phyloP scores from a whole-genome alignment of 2,888 invertebrate species.

The Holacanthella duospinosa region DNA sequence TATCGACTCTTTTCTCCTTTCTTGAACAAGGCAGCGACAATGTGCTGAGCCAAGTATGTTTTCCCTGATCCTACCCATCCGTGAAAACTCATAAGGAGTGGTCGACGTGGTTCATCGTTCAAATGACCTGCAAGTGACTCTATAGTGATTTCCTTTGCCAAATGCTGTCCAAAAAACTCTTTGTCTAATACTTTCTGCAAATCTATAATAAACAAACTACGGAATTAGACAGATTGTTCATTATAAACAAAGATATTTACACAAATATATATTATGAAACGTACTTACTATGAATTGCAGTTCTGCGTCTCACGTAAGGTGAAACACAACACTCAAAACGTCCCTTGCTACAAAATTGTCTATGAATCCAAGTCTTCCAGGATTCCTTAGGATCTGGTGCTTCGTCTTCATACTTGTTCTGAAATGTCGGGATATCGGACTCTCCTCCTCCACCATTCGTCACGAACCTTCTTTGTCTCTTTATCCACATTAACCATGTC shows the following conservation, averaged over 20 bases:
- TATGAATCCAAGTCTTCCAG: background rate
- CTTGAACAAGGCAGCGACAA: conserved; percentile 25
- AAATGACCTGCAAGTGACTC: conserved; percentile 44
- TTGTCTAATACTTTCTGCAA: conserved; percentile 15
- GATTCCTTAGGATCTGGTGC: background rate
- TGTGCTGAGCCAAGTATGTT: conserved; percentile 25
- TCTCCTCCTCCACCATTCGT: too few species aligned
- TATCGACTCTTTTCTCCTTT: conserved; percentile 40
- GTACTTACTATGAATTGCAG: background rate
- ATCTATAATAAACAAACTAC: conserved; percentile 8
- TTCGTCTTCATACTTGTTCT: too few species aligned
- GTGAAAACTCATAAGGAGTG: conserved; percentile 50
- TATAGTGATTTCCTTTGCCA: conserved; percentile 44
- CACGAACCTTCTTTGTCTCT: too few species aligned
- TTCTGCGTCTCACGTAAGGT: background rate
- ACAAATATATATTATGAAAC: too few species aligned
- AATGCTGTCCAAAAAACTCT: conserved; percentile 45
- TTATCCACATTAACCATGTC: too few species aligned
- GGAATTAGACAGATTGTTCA: too few species aligned
- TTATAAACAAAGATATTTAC: too few species aligned
- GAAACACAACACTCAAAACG: background rate
- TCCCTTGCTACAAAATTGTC: background rate
- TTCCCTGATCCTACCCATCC: conserved; percentile 44
- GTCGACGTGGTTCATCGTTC: conserved; percentile 45
- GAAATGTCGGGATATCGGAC: too few species aligned